These are phyloP conservation scores for Ostrea edulis DNA, from an alignment of 1,140 invertebrate genomes.

Conservation along the genomic window DNA sequence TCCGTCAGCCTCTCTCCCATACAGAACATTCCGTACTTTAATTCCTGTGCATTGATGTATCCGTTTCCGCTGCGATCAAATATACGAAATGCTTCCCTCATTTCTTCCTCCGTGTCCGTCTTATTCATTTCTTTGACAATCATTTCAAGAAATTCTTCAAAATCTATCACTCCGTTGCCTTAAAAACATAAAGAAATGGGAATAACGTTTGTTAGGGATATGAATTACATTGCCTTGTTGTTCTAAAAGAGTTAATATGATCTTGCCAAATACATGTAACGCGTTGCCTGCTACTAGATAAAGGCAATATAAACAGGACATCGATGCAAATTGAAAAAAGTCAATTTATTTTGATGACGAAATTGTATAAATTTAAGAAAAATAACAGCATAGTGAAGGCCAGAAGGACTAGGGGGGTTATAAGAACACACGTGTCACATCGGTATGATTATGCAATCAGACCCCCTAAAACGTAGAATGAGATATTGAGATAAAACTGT, in stretches of 20 bases:
- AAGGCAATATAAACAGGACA: too few species aligned
- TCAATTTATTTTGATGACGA: too few species aligned
- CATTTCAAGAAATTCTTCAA: conserved; percentile 99
- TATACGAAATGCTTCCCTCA: conserved; percentile 98
- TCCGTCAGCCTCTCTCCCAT: conserved; percentile 88
- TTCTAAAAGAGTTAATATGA: neutral
- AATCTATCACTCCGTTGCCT: conserved; percentile 85
- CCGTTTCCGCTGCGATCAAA: conserved; percentile 97
- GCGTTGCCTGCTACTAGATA: too few species aligned
- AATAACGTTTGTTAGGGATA: neutral
- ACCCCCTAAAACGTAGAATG: too few species aligned
- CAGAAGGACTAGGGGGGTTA: too few species aligned
- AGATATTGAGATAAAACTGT: too few species aligned
- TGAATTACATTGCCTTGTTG: neutral
- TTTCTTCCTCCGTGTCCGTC: conserved; percentile 98
- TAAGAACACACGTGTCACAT: too few species aligned
- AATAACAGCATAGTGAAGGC: too few species aligned
- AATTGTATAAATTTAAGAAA: too few species aligned
- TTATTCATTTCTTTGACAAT: conserved; percentile 99
- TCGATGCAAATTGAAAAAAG: too few species aligned
- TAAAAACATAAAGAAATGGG: neutral
- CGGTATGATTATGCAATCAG: too few species aligned
- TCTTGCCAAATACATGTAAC: too few species aligned
- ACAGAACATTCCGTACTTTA: conserved; percentile 43
- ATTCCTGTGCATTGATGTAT: conserved; percentile 47